Base-by-base conservation (phyloP, 1,140 invertebrate genomes). In the Cydia strobilella region DNA sequence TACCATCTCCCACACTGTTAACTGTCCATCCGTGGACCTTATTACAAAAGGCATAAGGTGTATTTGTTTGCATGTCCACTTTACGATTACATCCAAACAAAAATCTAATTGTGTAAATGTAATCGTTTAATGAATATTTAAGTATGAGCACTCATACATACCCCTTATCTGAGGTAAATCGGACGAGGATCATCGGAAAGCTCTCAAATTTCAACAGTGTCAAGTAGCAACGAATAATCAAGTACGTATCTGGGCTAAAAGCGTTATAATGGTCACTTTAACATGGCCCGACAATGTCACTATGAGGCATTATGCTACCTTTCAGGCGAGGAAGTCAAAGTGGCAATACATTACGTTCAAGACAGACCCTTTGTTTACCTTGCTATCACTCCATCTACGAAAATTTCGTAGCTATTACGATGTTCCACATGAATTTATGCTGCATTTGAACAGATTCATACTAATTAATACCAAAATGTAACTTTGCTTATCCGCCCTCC, bases 311-410 rank as follows among this genome's bases (percentile, higher is more conserved):
- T 42, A 42, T 69, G 65, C 65, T 31, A 18, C 65, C 65, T 35
- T 69, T 69, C 31, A 20, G 15, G 65, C 23, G 31, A 39, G 31
- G 65, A 69, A 35, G 65, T 35, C 31, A 23, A 35, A 69, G 65
- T 69, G 65, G 65, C 65, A 69, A 69, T 69, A 69, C 65, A 69
- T 69, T 69, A 39, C n/a, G 35, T 42, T 69, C 65, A 42, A 35
- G 65, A 42, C 65, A 42, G 31, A 18, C 65, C 27, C 65, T 69
- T 39, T 69, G 65, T 69, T 69, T 69, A 69, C 27, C 65, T 69
- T 69, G 31, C 65, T 39, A 69, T 69, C 31, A 69, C 65, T 69
- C 15, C 27, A 69, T 35, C 13, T 35, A 18, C 65, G 63, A 13
- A 65, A 35, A 31, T 65, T 31, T 59, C 20, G 63, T 65, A 27